phyloP scores from a whole-genome alignment of 1,140 invertebrate genomes.

The Heliothis virescens region DNA sequence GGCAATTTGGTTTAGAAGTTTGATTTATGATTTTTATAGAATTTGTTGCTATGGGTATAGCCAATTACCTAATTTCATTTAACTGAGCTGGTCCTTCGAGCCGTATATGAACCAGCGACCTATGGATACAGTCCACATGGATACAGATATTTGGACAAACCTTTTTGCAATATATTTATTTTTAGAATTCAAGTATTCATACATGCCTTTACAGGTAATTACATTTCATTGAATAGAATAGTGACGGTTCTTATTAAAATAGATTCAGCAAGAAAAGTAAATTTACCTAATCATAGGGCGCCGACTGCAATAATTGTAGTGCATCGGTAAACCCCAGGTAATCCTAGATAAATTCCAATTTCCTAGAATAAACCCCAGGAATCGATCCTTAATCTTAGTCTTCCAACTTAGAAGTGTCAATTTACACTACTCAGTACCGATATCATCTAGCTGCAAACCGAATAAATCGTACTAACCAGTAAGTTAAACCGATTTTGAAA shows the following conservation, averaged over 20 bases:
- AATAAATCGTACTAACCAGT: neutral
- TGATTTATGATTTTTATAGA: neutral
- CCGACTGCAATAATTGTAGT: neutral
- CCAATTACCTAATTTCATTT: too few relatives aligned
- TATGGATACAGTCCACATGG: too few relatives aligned
- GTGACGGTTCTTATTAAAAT: neutral
- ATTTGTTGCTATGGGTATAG: too few relatives aligned
- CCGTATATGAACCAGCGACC: too few relatives aligned
- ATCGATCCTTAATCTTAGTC: neutral
- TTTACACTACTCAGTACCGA: neutral
- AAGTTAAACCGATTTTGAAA: neutral
- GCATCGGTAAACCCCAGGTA: neutral
- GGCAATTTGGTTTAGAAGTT: neutral
- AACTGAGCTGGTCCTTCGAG: too few relatives aligned
- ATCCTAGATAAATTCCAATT: neutral
- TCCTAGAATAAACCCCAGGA: neutral
- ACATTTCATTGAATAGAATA: neutral
- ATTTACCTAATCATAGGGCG: neutral
- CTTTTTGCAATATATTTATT: too few relatives aligned
- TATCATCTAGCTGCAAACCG: neutral
- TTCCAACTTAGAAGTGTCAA: neutral
- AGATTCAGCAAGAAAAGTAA: neutral
- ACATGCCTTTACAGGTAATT: neutral
- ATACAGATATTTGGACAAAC: too few relatives aligned
- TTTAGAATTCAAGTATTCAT: too few relatives aligned